These are phyloP conservation scores for Ardeotis arabs DNA, from an alignment of 2,113 vertebrate genomes.

Conservation along the genomic window DNA sequence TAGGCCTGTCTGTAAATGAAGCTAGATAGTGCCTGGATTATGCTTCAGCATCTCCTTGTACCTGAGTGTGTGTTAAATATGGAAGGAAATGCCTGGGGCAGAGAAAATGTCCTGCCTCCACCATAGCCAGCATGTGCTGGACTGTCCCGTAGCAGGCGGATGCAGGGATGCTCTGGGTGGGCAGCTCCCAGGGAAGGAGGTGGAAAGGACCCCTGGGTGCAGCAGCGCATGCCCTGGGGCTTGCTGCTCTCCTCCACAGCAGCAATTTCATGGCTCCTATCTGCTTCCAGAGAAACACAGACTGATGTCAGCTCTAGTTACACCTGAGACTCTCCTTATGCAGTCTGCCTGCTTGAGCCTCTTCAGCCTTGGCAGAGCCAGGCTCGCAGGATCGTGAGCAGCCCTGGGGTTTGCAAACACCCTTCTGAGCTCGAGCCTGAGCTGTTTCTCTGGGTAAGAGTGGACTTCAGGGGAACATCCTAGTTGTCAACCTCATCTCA, in stretches of 20 bases:
- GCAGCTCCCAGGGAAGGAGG: background rate
- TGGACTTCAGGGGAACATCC: background rate
- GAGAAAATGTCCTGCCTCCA: background rate
- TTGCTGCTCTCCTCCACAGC: background rate
- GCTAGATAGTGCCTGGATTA: background rate
- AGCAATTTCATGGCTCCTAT: fast-evolving
- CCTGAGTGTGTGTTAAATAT: background rate
- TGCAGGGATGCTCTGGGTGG: background rate
- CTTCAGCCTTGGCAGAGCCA: background rate
- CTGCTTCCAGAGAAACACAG: background rate
- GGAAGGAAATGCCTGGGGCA: background rate
- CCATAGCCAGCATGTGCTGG: fast-evolving
- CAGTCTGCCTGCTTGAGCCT: background rate
- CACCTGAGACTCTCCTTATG: background rate
- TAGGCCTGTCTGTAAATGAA: no score
- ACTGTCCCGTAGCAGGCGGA: fast-evolving
- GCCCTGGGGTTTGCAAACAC: background rate
- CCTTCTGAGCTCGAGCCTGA: background rate
- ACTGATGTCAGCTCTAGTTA: background rate
- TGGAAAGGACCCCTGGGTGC: background rate
- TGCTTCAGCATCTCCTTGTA: background rate
- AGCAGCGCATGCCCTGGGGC: background rate
- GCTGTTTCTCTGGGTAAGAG: no score
- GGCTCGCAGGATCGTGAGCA: background rate
- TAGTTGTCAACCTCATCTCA: background rate